phyloP scores from a whole-genome alignment of 2,888 invertebrate species.

The Sycophila texana region DNA sequence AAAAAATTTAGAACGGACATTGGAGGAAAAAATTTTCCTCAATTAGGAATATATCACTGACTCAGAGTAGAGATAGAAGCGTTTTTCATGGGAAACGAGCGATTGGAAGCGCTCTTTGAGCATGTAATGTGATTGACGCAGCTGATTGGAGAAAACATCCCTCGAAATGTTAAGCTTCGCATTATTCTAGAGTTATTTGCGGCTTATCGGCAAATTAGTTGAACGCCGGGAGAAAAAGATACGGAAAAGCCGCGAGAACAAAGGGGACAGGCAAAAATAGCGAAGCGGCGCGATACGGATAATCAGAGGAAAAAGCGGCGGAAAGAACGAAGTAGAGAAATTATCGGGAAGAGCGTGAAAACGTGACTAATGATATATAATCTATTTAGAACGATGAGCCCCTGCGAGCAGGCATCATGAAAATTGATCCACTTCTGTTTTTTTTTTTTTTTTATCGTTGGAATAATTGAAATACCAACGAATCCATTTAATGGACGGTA shows the following conservation, averaged over 20 bases:
- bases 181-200: neutral
- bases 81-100: neutral
- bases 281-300: neutral
- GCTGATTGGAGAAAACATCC: conserved; percentile 18
- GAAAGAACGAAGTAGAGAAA: conserved; percentile 8
- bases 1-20: no score
- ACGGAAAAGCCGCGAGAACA: conserved; percentile 16
- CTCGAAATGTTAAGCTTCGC: neutral
- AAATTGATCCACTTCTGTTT: no score
- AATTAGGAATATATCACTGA: no score
- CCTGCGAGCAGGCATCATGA: conserved; percentile 19
- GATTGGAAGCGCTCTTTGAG: conserved; percentile 25
- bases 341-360: conserved; percentile 28
- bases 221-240: conserved; percentile 6
- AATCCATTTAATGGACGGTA: no score
- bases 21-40: no score
- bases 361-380: conserved; percentile 33
- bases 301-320: neutral
- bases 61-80: no score
- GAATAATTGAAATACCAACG: no score
- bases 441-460: no score
- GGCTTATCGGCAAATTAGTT: conserved; percentile 44
- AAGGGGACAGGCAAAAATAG: conserved; percentile 15
- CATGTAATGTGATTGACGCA: conserved; percentile 33
- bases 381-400: conserved; percentile 48